phyloP scores from a whole-genome alignment of 2,888 invertebrate genomes.

The Drosophila meridionalis region DNA sequence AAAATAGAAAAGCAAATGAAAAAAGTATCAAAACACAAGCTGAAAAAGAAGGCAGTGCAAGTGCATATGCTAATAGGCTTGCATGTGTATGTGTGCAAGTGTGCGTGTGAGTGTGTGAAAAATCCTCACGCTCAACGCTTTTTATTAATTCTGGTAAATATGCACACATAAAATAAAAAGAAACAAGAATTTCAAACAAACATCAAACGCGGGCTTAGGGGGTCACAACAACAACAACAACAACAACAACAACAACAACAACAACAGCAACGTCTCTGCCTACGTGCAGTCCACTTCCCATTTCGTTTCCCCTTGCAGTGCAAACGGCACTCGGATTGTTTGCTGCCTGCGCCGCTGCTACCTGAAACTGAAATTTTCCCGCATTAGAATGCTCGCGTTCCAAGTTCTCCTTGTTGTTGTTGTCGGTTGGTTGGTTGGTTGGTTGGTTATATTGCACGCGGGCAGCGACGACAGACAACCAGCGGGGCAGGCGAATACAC shows the following conservation, averaged over 20 bases:
- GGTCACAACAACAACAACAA: background rate
- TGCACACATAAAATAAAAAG: conserved; percentile 45
- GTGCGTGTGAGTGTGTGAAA: conserved; percentile 52
- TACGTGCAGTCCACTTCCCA: conserved; percentile 62
- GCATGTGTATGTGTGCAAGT: background rate
- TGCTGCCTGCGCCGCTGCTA: conserved; percentile 39
- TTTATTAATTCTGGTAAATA: conserved; percentile 66
- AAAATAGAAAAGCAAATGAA: conserved; percentile 47
- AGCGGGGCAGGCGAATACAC: conserved; percentile 42
- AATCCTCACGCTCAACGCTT: conserved; percentile 58
- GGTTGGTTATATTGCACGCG: conserved; percentile 63
- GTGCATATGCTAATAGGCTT: conserved; percentile 38
- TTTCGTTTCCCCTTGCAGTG: conserved; percentile 43
- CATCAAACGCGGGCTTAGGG: conserved; percentile 43
- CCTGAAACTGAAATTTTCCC: conserved; percentile 72
- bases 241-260: background rate
- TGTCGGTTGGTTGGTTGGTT: conserved; percentile 32
- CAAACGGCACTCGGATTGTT: conserved; percentile 25
- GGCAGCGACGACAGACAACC: conserved; percentile 49
- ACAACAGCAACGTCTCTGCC: conserved; percentile 4
- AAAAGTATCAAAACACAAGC: conserved; percentile 19
- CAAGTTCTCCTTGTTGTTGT: conserved; percentile 31
- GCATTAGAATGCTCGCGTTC: conserved; percentile 65
- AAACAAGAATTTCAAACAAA: conserved; percentile 67
- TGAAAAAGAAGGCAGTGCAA: conserved; percentile 40